Base-by-base conservation (phyloP, 1,140 invertebrate genomes). In the Drosophila aff. region DNA sequence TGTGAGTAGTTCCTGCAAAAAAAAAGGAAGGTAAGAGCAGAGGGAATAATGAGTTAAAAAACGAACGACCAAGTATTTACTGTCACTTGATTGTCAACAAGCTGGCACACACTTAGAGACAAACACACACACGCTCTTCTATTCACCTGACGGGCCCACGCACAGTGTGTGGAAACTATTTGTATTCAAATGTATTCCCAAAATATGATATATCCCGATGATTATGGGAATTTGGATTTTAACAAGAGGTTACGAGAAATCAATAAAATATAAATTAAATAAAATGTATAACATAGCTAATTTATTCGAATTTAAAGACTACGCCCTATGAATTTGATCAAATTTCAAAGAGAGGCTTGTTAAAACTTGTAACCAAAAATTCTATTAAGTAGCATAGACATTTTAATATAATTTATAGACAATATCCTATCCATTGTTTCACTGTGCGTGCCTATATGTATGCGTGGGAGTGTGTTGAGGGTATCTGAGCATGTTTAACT, bases 31-130 rank as follows among this genome's bases (percentile, higher is more conserved):
- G 5, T 16, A 26, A 50, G 9, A 31, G 41, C 47, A 61, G 28
- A 43, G 16, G 28, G 18, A 33, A n/a, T 52, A 52, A 63, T 61
- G 53, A 64, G 46, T 58, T 47, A 33, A 36, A 64, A 72, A 60
- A 50, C 46, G 40, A 28, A 46, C 47, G 21, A 66, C 28, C 73
- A 73, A 82, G 83, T 87, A 86, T 86, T 86, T 87, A 87, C 83
- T 86, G 83, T 87, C 80, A 83, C 62, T 66, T 82, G 67, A 86
- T 79, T 85, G 82, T 86, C 82, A 75, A 81, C 82, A 85, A 52
- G 62, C 82, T 38, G 38, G 60, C 76, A 59, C 66, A 72, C 53
- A 53, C 43, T 38, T 31, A 15, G 28, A 21, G 40, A 23, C 44
- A 33, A 53, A 58, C 26, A 16, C 36, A 18, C 60, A 26, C 53